Conservation (phyloP, 1,140 invertebrate species). For the Lordiphosa stackelbergi region DNA sequence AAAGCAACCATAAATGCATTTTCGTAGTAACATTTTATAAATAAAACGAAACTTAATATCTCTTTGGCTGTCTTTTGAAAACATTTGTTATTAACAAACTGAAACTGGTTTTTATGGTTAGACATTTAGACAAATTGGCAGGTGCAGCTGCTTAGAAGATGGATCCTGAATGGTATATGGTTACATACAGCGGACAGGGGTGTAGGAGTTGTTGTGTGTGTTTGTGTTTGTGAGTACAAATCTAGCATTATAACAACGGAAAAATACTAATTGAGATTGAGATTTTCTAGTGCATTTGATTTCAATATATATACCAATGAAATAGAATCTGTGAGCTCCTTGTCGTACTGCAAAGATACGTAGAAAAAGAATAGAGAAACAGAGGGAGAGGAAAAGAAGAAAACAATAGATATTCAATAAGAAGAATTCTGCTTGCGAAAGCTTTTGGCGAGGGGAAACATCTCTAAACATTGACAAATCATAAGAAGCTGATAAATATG, state of each 20-base stretch:
- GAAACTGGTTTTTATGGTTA: neutral
- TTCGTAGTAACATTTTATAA: constrained; percentile 8
- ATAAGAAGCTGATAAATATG: constrained; percentile 1
- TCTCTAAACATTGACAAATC: constrained; percentile 1
- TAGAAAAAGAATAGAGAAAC: constrained; percentile 37
- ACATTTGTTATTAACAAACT: constrained; percentile 5
- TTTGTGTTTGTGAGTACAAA: constrained; percentile 8
- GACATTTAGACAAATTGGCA: no score
- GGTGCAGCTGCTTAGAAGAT: no score
- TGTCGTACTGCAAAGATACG: constrained; percentile 76
- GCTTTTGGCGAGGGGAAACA: neutral
- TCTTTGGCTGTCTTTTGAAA: neutral
- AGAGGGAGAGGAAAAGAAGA: constrained; percentile 29
- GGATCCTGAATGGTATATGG: no score
- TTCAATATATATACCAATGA: constrained; percentile 72
- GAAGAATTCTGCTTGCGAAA: constrained; percentile 5
- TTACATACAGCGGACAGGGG: no score
- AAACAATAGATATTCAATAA: constrained; percentile 35
- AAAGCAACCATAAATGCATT: constrained; percentile 12
- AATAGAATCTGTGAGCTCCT: constrained; percentile 78
- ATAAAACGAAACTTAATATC: constrained; percentile 14
- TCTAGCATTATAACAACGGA: constrained; percentile 8
- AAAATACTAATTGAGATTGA: constrained; percentile 10
- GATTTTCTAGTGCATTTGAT: constrained; percentile 15
- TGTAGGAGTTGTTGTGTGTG: neutral